Conservation (phyloP, 2,797 vertebrate species). For the Dipus sagitta region DNA sequence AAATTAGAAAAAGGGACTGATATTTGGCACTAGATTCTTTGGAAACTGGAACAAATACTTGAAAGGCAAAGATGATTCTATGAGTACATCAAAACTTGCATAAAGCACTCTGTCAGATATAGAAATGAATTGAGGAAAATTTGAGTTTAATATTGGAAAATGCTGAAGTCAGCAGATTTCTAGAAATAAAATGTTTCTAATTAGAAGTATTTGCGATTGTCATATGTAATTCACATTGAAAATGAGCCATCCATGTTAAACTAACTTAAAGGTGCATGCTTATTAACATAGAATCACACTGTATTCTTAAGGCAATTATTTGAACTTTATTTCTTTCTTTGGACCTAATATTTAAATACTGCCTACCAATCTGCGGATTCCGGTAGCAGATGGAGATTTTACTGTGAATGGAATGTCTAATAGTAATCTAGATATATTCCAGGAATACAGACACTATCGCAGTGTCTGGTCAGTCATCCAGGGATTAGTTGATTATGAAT, state of each 20-base stretch:
- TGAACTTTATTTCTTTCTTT: slow-evolving; percentile 44
- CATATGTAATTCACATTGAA: slow-evolving; percentile 16
- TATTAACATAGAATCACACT: background rate
- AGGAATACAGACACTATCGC: slow-evolving; percentile 1
- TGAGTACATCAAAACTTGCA: slow-evolving; percentile 19
- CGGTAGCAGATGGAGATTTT: slow-evolving; percentile 5
- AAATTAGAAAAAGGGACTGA: slow-evolving; percentile 20
- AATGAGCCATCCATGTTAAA: slow-evolving; percentile 52
- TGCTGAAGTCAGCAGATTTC: slow-evolving; percentile 25
- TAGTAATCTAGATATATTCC: background rate
- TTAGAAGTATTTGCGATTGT: slow-evolving; percentile 30
- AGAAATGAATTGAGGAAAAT: slow-evolving; percentile 46
- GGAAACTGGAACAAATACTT: slow-evolving; percentile 27
- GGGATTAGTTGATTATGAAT: slow-evolving; percentile 31
- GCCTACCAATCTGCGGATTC: background rate
- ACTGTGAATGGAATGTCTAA: background rate
- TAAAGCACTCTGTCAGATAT: background rate
- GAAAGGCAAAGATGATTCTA: slow-evolving; percentile 20
- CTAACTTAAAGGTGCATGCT: background rate
- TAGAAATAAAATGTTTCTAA: slow-evolving; percentile 58
- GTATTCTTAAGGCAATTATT: slow-evolving; percentile 17
- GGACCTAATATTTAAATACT: slow-evolving; percentile 64
- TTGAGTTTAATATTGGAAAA: slow-evolving; percentile 22
- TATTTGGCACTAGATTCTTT: slow-evolving; percentile 52
- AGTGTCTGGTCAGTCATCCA: background rate